A percentile compares a stretch with the other conserved stretches of the same genome.
These are phyloP conservation scores for Scartelaos histophorus DNA, from an alignment of 2,113 vertebrate species.

Conservation along the genomic window DNA sequence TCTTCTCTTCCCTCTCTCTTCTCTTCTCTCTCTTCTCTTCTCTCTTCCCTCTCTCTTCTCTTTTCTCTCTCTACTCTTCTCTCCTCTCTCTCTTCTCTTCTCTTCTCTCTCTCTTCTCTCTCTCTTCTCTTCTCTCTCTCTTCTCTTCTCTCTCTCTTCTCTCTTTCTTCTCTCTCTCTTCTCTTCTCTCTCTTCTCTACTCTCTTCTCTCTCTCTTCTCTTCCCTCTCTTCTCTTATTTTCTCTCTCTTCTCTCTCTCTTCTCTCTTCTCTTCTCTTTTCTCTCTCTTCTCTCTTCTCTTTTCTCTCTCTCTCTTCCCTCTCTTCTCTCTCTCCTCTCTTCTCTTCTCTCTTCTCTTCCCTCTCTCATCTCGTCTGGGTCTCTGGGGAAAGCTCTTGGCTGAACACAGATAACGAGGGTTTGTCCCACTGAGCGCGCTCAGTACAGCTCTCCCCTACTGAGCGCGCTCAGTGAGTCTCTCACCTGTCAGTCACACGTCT, in stretches of 20 bases:
- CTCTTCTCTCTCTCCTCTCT: not conserved
- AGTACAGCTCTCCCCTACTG: constrained; percentile 7
- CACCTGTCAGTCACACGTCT: constrained; percentile 10
- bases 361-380: not conserved
- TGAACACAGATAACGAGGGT: constrained; percentile 11
- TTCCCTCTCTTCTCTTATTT: not conserved
- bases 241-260: no score
- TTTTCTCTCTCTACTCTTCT: no score
- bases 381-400: constrained; percentile 1
- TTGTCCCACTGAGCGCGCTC: constrained; percentile 8
- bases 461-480: constrained; percentile 4
- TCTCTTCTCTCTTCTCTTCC: not conserved
- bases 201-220: no score
- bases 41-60: not conserved
- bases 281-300: not conserved
- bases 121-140: not conserved
- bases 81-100: no score
- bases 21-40: not conserved
- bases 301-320: not conserved
- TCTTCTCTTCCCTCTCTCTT: not conserved
- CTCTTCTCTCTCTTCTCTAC: not conserved
- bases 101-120: not conserved
- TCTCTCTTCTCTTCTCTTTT: not conserved
- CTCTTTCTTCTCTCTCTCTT: not conserved
- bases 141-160: not conserved